These are phyloP conservation scores for Peromyscus eremicus DNA, from an alignment of 2,797 vertebrate species.

Conservation along the genomic window DNA sequence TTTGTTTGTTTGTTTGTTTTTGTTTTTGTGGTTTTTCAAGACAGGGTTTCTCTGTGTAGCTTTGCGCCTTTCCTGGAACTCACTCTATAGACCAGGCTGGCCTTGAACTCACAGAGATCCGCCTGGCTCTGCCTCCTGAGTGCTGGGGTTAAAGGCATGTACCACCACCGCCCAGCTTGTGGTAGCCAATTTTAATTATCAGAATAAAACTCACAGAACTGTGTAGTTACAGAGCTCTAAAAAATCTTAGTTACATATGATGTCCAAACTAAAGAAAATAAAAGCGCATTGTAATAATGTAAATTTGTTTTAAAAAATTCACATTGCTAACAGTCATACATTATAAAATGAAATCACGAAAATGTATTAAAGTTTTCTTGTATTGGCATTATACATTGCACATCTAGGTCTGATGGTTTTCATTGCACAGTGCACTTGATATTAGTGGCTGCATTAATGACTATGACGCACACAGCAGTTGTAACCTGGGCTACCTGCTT, in stretches of 20 bases:
- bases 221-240: not conserved
- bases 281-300: not conserved
- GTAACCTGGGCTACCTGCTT: not conserved
- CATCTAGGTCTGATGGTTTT: not conserved
- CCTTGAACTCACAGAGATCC: no score
- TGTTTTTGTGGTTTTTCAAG: no score
- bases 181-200: constrained; percentile 37
- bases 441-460: not conserved
- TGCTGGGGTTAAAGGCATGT: no score
- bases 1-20: no score
- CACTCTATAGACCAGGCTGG: no score
- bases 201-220: not conserved
- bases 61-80: no score
- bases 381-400: not conserved
- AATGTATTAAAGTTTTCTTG: not conserved
- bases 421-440: not conserved
- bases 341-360: constrained; percentile 8
- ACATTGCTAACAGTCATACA: not conserved
- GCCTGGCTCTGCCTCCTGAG: no score
- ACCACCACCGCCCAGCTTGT: no score
- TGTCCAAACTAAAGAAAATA: not conserved
- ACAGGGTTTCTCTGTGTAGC: no score
- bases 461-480: not conserved
- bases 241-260: constrained; percentile 42
- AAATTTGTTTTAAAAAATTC: constrained; percentile 38